Evolutionary conservation across 1,140 invertebrate species (phyloP).

Genomic region (Drosophila ohnishii): DNA sequence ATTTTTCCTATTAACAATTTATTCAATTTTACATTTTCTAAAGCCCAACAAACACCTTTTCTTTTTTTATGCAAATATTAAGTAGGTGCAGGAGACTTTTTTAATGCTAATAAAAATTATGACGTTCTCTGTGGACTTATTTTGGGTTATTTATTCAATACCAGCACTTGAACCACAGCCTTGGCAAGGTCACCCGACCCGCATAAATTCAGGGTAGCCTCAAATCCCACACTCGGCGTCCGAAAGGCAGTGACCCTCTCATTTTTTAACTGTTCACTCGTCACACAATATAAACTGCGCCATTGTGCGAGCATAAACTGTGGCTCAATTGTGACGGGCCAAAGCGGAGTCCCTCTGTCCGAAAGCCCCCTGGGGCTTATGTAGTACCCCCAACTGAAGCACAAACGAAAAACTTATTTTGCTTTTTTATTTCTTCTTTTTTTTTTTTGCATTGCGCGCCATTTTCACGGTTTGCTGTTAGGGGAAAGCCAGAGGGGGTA

Average conservation of each 20-base stretch:
- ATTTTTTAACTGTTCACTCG: conserved; percentile 43
- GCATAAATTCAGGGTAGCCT: conserved; percentile 21
- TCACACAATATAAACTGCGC: conserved; percentile 66
- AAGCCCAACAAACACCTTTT: not conserved
- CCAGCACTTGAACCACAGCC: not conserved
- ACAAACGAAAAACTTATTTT: conserved; percentile 44
- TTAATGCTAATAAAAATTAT: conserved; percentile 10
- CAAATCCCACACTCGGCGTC: conserved; percentile 1
- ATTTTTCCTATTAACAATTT: not conserved
- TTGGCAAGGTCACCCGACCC: conserved; percentile 18
- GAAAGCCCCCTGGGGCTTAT: conserved; percentile 9
- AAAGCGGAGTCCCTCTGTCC: conserved; percentile 27
- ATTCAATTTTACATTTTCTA: not conserved
- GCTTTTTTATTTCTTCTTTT: conserved; percentile 6
- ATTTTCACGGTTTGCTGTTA: conserved; percentile 22
- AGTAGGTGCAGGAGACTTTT: not conserved
- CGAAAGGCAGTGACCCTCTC: not conserved
- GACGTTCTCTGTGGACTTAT: not conserved
- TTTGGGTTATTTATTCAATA: conserved; percentile 14
- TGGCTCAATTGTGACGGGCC: conserved; percentile 65
- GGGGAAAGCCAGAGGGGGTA: not conserved
- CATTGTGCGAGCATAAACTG: conserved; percentile 65
- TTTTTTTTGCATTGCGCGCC: conserved; percentile 6
- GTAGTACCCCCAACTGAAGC: conserved; percentile 5
- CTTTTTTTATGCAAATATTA: conserved; percentile 8